Evolutionary conservation across 2,888 invertebrate species (phyloP).

Genomic region (Timema cristinae): DNA sequence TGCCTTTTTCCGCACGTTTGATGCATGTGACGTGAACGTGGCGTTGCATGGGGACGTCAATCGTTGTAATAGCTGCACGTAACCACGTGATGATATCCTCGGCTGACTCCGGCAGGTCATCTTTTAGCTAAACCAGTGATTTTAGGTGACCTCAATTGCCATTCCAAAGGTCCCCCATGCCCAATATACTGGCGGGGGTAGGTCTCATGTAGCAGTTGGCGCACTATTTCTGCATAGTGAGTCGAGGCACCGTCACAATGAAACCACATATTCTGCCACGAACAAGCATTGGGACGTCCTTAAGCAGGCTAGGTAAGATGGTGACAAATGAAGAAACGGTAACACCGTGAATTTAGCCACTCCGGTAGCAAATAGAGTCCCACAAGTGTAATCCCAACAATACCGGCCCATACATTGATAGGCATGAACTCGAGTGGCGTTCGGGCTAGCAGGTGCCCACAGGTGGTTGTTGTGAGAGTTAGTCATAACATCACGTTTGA

Average conservation of each 20-base stretch:
- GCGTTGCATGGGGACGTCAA: not conserved
- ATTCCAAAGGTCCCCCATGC: not conserved
- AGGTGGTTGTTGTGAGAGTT: not conserved
- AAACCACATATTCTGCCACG: not conserved
- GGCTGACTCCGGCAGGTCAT: not conserved
- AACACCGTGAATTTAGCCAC: not conserved
- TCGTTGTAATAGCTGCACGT: not conserved
- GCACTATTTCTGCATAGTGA: not conserved
- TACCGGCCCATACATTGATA: not conserved
- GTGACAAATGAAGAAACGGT: not conserved
- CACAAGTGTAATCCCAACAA: not conserved
- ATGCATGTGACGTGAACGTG: not conserved
- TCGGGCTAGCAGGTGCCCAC: not conserved
- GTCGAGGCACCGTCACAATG: not conserved
- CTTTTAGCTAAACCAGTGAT: not conserved
- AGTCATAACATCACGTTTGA: not conserved
- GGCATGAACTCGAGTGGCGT: not conserved
- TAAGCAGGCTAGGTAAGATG: not conserved
- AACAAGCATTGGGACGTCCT: not conserved
- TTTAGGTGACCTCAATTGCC: not conserved
- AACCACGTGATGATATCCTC: not conserved
- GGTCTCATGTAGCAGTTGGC: not conserved
- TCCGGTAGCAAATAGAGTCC: not conserved
- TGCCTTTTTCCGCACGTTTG: not conserved
- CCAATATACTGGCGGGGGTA: not conserved